phyloP scores from a whole-genome alignment of 2,888 invertebrate species.

The Bimastos eiseni region DNA sequence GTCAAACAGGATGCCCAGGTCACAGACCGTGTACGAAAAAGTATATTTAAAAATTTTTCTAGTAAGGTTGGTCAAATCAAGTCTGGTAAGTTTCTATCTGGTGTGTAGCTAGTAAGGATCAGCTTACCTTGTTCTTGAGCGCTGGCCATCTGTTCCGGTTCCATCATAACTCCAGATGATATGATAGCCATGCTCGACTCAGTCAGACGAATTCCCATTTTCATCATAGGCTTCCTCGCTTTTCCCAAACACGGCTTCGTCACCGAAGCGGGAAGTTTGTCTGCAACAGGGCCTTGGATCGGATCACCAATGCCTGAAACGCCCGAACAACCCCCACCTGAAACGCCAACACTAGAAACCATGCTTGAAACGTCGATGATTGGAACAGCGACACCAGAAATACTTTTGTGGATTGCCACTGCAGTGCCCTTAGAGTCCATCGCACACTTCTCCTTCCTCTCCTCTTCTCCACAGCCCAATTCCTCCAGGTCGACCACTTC shows the following conservation, averaged over 20 bases:
- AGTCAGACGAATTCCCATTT: conserved; percentile 36
- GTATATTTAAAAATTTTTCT: too few species aligned
- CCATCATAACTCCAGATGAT: conserved; percentile 32
- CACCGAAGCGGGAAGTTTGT: background rate
- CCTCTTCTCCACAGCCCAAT: background rate
- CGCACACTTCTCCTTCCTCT: background rate
- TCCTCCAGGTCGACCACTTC: background rate
- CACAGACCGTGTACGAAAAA: too few species aligned
- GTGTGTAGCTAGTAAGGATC: too few species aligned
- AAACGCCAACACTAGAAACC: background rate
- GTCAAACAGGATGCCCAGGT: too few species aligned
- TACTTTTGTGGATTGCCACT: background rate
- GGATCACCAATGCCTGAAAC: background rate
- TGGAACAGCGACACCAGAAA: background rate
- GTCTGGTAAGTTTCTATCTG: too few species aligned
- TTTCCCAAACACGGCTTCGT: background rate
- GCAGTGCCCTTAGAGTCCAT: background rate
- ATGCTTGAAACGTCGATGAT: background rate
- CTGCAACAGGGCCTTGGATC: background rate
- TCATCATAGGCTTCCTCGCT: conserved; percentile 31
- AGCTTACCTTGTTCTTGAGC: background rate
- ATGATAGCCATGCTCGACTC: conserved; percentile 36
- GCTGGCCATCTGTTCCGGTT: background rate
- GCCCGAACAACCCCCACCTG: background rate
- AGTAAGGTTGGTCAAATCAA: too few species aligned